These are phyloP conservation scores for Polypterus senegalus DNA, from an alignment of 2,113 vertebrate genomes.

Conservation along the genomic window DNA sequence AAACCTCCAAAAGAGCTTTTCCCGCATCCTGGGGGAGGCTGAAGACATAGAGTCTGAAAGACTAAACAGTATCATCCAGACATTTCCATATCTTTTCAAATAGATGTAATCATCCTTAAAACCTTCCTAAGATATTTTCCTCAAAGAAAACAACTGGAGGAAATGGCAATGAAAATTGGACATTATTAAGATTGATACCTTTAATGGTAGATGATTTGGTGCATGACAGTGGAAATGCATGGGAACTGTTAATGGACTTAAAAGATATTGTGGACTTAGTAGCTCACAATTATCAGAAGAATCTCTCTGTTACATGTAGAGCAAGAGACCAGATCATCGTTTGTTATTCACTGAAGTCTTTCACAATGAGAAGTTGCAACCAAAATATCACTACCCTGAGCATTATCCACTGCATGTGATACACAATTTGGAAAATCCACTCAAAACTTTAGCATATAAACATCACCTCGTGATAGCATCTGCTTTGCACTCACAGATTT, in stretches of 20 bases:
- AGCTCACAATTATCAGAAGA: slow-evolving; percentile 10
- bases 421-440: slow-evolving; percentile 12
- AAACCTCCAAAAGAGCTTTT: too few species aligned
- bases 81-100: too few species aligned
- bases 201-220: slow-evolving; percentile 13
- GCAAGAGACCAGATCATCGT: slow-evolving; percentile 11
- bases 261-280: slow-evolving; percentile 14
- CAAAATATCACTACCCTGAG: slow-evolving; percentile 21
- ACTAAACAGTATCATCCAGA: too few species aligned
- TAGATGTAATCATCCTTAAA: too few species aligned
- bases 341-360: slow-evolving; percentile 1
- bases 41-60: too few species aligned
- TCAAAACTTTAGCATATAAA: slow-evolving; percentile 3
- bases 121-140: too few species aligned
- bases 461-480: slow-evolving; percentile 13
- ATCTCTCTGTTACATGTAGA: slow-evolving; percentile 7
- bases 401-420: slow-evolving; percentile 15
- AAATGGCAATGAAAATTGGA: slow-evolving; percentile 5
- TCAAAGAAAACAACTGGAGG: too few species aligned
- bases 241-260: slow-evolving; percentile 14
- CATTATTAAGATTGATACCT: slow-evolving; percentile 6
- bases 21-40: too few species aligned
- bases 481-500: slow-evolving; percentile 9
- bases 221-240: slow-evolving; percentile 13
- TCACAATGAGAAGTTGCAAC: slow-evolving; percentile 6